These are phyloP conservation scores for Anneissia japonica DNA, from an alignment of 35 echinoderm and acorn worm genomes.

Conservation along the genomic window DNA sequence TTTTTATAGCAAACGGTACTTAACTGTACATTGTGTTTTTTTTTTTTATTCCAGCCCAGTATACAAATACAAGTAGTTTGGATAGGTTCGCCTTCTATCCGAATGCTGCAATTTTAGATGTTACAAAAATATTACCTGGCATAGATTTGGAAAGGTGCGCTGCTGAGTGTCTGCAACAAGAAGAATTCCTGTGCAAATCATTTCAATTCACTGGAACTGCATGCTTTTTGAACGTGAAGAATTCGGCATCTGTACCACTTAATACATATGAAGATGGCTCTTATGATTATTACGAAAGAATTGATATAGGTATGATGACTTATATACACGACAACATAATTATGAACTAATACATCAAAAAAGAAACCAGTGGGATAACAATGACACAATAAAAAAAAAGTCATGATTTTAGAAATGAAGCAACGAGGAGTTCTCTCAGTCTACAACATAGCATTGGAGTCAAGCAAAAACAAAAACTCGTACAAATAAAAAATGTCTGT, in stretches of 20 bases:
- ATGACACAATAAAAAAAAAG: too few relatives aligned
- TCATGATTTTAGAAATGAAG: too few relatives aligned
- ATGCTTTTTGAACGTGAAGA: conserved; percentile 52
- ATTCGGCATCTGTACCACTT: conserved; percentile 7
- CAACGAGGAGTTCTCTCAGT: too few relatives aligned
- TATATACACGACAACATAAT: too few relatives aligned
- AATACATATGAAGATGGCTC: background rate
- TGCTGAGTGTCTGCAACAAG: conserved; percentile 28
- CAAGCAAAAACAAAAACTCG: too few relatives aligned
- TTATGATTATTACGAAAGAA: conserved; percentile 74
- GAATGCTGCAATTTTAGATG: background rate
- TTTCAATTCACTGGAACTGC: conserved; percentile 52
- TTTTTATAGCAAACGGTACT: background rate
- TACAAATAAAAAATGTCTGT: too few relatives aligned
- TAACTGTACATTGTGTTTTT: background rate
- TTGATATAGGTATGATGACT: conserved; percentile 85
- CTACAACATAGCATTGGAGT: too few relatives aligned
- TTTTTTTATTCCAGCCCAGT: background rate
- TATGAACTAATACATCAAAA: too few relatives aligned
- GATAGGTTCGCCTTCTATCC: background rate
- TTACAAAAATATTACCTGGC: background rate
- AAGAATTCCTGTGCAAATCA: conserved; percentile 59
- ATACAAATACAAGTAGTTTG: background rate
- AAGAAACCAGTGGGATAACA: too few relatives aligned
- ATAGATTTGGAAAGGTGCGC: conserved; percentile 46